A percentile compares a stretch with the other conserved stretches of the same genome.
phyloP scores from a whole-genome alignment of 2,797 vertebrate genomes.

The Erethizon dorsatum region DNA sequence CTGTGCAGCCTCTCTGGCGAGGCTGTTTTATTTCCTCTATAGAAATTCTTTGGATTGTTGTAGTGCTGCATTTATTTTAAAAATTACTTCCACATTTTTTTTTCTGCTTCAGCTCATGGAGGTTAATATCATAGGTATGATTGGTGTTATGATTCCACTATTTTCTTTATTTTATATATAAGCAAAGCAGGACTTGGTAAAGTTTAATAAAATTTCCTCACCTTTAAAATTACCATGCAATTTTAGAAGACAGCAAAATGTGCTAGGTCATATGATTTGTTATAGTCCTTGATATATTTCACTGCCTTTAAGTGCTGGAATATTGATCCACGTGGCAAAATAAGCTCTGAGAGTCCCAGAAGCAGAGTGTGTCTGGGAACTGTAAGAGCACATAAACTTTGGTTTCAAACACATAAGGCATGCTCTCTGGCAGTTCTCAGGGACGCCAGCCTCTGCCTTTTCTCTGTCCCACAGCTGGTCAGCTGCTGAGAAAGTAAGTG shows the following conservation, averaged over 20 bases:
- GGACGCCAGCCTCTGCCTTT: neutral
- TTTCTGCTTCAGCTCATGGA: neutral
- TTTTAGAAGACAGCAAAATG: neutral
- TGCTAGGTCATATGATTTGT: neutral
- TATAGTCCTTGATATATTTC: neutral
- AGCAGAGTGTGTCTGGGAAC: neutral
- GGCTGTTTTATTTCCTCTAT: neutral
- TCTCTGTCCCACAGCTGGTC: neutral
- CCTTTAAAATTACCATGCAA: neutral
- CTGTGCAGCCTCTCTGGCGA: accelerated
- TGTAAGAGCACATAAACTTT: too few relatives aligned
- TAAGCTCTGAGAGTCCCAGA: neutral
- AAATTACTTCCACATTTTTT: accelerated
- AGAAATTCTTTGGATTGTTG: neutral
- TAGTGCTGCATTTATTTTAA: neutral
- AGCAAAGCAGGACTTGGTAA: neutral
- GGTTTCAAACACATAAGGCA: neutral
- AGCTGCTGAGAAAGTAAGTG: neutral
- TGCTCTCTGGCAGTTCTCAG: neutral
- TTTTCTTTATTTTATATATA: neutral
- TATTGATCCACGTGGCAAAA: too few relatives aligned
- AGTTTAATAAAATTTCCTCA: neutral
- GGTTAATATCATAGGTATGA: too few relatives aligned
- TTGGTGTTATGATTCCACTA: neutral
- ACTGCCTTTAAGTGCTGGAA: neutral